These are phyloP conservation scores for Otus sunia DNA, from an alignment of 2,113 vertebrate genomes.

Conservation along the genomic window DNA sequence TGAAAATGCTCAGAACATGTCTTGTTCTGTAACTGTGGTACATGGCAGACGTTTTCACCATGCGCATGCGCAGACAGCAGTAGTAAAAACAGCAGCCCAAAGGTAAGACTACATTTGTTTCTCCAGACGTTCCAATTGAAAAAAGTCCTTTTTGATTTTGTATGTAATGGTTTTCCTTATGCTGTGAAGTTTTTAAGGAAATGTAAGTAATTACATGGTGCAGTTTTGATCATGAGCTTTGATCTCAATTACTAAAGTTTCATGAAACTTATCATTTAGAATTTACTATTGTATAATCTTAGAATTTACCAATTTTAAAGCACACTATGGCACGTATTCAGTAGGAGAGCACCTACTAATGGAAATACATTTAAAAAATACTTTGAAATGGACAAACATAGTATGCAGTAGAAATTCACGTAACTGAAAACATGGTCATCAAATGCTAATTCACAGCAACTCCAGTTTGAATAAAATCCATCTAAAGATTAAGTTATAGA, in stretches of 20 bases:
- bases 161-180: not conserved
- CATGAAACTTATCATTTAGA: not conserved
- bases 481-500: not conserved
- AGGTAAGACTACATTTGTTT: constrained; percentile 76
- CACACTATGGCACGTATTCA: not conserved
- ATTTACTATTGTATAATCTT: not conserved
- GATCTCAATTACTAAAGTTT: not conserved
- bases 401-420: not conserved
- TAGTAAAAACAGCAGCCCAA: constrained; percentile 85
- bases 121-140: not conserved
- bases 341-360: not conserved
- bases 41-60: constrained; percentile 91
- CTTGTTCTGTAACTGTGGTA: constrained; percentile 81
- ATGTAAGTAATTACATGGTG: not conserved
- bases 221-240: not conserved
- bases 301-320: not conserved
- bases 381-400: not conserved
- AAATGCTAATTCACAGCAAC: not conserved
- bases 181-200: not conserved
- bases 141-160: not conserved
- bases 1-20: constrained; percentile 78
- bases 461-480: not conserved
- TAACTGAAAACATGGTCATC: not conserved
- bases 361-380: not conserved
- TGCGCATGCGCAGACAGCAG: constrained; percentile 74